Conservation (phyloP, 2,797 vertebrate genomes). For the Microctenopoma lineatum region DNA sequence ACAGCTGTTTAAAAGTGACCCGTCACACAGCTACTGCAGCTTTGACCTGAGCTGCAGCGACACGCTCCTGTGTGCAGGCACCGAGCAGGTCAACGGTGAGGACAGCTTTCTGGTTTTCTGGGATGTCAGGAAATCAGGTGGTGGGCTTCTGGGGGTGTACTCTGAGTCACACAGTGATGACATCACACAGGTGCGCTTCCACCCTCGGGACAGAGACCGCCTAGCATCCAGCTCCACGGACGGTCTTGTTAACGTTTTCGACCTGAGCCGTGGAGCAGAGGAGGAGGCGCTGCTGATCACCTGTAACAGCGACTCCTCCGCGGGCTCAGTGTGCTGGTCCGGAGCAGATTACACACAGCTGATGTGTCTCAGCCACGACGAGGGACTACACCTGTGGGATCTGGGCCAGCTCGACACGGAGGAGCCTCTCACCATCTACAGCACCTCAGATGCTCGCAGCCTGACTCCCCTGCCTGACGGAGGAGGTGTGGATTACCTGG, state of each 20-base stretch:
- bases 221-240: conserved; percentile 90
- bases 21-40: conserved; percentile 86
- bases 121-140: conserved; percentile 82
- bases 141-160: conserved; percentile 87
- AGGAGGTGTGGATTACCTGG: conserved; percentile 85
- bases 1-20: conserved; percentile 85
- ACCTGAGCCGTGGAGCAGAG: conserved; percentile 88
- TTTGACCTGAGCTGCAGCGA: conserved; percentile 89
- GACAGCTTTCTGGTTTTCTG: conserved; percentile 93
- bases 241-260: conserved; percentile 93
- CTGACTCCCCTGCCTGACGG: conserved; percentile 43
- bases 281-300: conserved; percentile 91
- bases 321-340: conserved; percentile 87
- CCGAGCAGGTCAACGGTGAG: conserved; percentile 88
- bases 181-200: conserved; percentile 91
- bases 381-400: conserved; percentile 95
- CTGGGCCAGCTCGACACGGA: conserved; percentile 86
- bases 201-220: conserved; percentile 86
- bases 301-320: conserved; percentile 90
- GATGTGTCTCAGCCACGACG: conserved; percentile 85
- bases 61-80: conserved; percentile 89
- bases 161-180: conserved; percentile 96
- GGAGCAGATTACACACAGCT: conserved; percentile 68
- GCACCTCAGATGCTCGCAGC: conserved; percentile 82
- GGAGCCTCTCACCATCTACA: conserved; percentile 83